A percentile compares a stretch with the other conserved stretches of the same genome.
Conservation (phyloP, 2,888 invertebrate genomes). For the Hypomecis punctinalis region DNA sequence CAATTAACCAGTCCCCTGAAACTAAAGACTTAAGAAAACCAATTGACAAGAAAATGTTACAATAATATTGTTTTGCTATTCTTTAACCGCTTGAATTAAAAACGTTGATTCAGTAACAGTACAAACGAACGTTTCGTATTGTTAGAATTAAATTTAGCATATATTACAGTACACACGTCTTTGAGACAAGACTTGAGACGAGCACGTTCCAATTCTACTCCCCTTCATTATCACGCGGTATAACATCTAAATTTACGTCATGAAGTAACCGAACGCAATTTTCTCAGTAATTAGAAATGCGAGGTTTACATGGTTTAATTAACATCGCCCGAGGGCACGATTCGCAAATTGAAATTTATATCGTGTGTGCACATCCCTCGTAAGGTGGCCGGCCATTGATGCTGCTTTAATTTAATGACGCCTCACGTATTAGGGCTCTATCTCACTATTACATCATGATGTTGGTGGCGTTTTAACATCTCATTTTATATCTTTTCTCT, state of each 20-base stretch:
- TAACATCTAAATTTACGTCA: constrained; percentile 39
- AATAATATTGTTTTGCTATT: too few relatives aligned
- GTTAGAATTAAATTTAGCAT: constrained; percentile 2
- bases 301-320: constrained; percentile 44
- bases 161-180: constrained; percentile 9
- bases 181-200: constrained; percentile 9
- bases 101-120: too few relatives aligned
- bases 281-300: constrained; percentile 44
- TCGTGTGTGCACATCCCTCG: constrained; percentile 31
- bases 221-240: constrained; percentile 30
- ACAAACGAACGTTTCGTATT: not conserved
- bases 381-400: constrained; percentile 32
- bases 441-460: too few relatives aligned
- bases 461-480: too few relatives aligned
- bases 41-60: too few relatives aligned
- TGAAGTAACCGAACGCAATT: constrained; percentile 43
- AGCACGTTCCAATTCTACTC: constrained; percentile 21
- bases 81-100: too few relatives aligned
- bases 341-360: constrained; percentile 45
- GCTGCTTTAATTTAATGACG: constrained; percentile 31
- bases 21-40: too few relatives aligned
- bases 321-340: constrained; percentile 37
- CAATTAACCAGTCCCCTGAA: too few relatives aligned
- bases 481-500: too few relatives aligned
- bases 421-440: constrained; percentile 5